phyloP scores from a whole-genome alignment of 2,888 invertebrate species.

The Malachius bipustulatus region DNA sequence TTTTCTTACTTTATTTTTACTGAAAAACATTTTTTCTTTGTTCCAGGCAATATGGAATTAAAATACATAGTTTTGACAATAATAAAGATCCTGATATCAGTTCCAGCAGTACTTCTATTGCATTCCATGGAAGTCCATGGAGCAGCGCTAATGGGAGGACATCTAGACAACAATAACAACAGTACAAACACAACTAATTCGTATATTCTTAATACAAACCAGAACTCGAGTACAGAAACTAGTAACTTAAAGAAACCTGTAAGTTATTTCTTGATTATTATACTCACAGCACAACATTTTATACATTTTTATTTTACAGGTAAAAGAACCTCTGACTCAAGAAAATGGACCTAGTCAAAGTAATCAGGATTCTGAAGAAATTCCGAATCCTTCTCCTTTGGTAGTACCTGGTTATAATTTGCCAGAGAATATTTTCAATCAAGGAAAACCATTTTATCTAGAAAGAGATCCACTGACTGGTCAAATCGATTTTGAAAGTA shows the following conservation, averaged over 20 bases:
- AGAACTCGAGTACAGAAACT: conserved; percentile 15
- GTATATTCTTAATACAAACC: conserved; percentile 17
- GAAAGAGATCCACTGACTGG: conserved; percentile 58
- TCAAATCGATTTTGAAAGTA: conserved; percentile 48
- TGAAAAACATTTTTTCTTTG: conserved; percentile 10
- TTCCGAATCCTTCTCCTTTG: conserved; percentile 34
- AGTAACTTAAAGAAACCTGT: conserved; percentile 1
- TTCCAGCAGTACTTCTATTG: conserved; percentile 25
- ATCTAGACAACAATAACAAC: conserved; percentile 25
- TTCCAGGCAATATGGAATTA: conserved; percentile 29
- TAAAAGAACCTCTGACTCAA: too few species aligned
- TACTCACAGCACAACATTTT: neutral
- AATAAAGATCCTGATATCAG: conserved; percentile 33
- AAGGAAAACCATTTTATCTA: conserved; percentile 57
- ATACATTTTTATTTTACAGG: too few species aligned
- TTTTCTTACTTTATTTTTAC: conserved; percentile 2
- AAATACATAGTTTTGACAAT: conserved; percentile 31
- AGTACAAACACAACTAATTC: conserved; percentile 15
- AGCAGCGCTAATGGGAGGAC: conserved; percentile 30
- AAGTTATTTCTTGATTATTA: neutral
- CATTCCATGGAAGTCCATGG: conserved; percentile 19
- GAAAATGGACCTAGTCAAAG: conserved; percentile 13
- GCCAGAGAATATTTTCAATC: conserved; percentile 51
- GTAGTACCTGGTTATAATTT: conserved; percentile 36
- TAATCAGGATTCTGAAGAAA: conserved; percentile 26